phyloP scores from a whole-genome alignment of 1,140 invertebrate genomes.

The Micrasema longulum region DNA sequence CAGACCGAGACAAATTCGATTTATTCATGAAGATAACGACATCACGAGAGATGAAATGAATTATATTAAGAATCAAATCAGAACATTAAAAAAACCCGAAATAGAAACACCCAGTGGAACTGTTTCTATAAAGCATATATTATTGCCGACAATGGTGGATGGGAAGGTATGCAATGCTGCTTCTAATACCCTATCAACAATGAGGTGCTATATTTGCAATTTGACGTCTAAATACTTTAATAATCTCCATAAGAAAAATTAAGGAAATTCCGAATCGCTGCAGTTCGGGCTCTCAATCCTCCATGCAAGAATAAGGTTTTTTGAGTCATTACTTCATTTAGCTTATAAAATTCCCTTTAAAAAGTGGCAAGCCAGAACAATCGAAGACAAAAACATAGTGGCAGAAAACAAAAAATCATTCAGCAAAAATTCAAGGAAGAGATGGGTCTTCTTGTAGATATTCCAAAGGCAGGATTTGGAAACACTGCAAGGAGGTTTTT shows the following conservation, averaged over 20 bases:
- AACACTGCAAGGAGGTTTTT: slow-evolving; percentile 3
- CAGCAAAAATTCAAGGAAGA: background rate
- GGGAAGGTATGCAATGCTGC: slow-evolving; percentile 63
- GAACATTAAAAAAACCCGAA: background rate
- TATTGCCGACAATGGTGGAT: slow-evolving; percentile 61
- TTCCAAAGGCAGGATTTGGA: background rate
- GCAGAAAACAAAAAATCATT: background rate
- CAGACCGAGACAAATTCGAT: no score
- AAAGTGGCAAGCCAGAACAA: slow-evolving; percentile 40
- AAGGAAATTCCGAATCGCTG: slow-evolving; percentile 45
- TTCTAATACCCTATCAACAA: slow-evolving; percentile 58
- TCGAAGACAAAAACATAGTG: background rate
- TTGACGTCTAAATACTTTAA: slow-evolving; percentile 61
- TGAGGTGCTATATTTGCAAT: slow-evolving; percentile 60
- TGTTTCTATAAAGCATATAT: background rate
- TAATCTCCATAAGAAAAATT: slow-evolving; percentile 51
- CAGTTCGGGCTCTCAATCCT: slow-evolving; percentile 59
- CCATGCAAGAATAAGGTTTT: slow-evolving; percentile 58
- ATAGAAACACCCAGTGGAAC: background rate
- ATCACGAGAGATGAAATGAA: slow-evolving; percentile 54
- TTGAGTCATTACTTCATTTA: slow-evolving; percentile 59
- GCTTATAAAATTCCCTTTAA: slow-evolving; percentile 55
- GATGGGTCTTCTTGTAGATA: slow-evolving; percentile 44
- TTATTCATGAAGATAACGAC: no score
- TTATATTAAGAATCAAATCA: slow-evolving; percentile 45